These are phyloP conservation scores for Amitus sp. DNA, from an alignment of 2,888 invertebrate genomes.

Conservation along the genomic window DNA sequence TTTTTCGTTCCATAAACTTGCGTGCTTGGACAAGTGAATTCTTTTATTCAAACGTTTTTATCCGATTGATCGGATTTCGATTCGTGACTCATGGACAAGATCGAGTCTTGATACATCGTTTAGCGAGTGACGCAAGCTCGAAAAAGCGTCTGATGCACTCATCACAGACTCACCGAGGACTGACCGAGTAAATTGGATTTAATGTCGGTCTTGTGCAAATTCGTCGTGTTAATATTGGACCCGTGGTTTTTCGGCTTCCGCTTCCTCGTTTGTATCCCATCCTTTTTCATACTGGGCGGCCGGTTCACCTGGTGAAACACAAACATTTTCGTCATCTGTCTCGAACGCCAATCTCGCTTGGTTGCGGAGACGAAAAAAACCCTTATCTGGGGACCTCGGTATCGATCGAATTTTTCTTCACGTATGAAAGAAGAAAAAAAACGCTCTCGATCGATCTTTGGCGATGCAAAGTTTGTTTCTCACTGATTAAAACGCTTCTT, in stretches of 20 bases:
- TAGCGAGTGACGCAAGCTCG: too few species aligned
- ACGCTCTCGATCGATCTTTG: not conserved
- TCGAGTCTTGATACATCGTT: not conserved
- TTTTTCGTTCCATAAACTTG: too few species aligned
- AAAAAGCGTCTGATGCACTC: conserved; percentile 41
- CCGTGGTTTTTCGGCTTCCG: conserved; percentile 82
- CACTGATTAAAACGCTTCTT: conserved; percentile 16
- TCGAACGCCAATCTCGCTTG: too few species aligned
- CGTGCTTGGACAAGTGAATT: too few species aligned
- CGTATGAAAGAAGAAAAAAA: not conserved
- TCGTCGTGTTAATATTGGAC: conserved; percentile 48
- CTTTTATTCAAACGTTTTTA: too few species aligned
- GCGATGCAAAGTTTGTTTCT: not conserved
- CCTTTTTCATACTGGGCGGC: conserved; percentile 98
- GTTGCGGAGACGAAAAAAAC: too few species aligned
- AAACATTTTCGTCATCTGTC: not conserved
- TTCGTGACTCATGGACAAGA: too few species aligned
- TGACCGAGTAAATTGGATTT: conserved; percentile 63
- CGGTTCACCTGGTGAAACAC: conserved; percentile 79
- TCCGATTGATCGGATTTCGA: too few species aligned
- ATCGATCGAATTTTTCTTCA: not conserved
- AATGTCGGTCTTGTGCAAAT: conserved; percentile 60
- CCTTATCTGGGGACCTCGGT: not conserved
- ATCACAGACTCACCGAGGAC: conserved; percentile 63
- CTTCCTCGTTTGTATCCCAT: conserved; percentile 97